Evolutionary conservation across 1,140 invertebrate species (phyloP), one percentile per base, ranked within the genome.

Genomic region (Ditylenchus dipsaci): DNA sequence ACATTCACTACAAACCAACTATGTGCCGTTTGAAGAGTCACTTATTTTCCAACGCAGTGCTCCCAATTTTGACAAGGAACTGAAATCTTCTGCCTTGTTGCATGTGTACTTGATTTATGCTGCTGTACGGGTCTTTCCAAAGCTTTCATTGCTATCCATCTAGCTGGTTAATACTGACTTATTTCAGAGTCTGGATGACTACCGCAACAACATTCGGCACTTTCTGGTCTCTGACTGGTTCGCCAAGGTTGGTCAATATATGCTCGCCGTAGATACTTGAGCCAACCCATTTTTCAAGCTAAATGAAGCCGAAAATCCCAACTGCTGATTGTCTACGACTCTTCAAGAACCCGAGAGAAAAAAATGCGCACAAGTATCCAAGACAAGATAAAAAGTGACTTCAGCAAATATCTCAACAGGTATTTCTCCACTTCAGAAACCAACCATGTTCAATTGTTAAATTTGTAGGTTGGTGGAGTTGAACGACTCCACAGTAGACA

Each of bases 261-360:
- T 11, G 11, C 11, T 38, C 33, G 11, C 33, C 33, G 11, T 38
- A 38, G 33, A 38, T 5, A 38, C 33, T 38, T 38, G n/a, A 38
- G 3, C 11, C 33, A 38, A 38, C 3, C 33, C 3, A 38, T 38
- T 38, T 38, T 38, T 38, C 11, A 5, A 38, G 43, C 33, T 78
- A 26, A 75, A 75, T n/a, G 66, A 76, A 38, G 76, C 69, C 21
- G 65, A 74, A 65, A 63, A 30, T 64, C 65, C 19, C 27, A 68
- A 78, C 56, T 81, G 80, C 21, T 82, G 5, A 82, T 81, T 30
- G 67, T 81, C 19, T 76, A 78, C 47, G 81, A 81, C 38, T 74
- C 75, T 9, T 74, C 78, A 1, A 60, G 61, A 45, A 76, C 75
- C 1, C 76, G 77, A 53, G 79, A 81, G 23, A 77, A 79, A 29